phyloP scores from a whole-genome alignment of 2,888 invertebrate genomes.

The Zootermopsis nevadensis region DNA sequence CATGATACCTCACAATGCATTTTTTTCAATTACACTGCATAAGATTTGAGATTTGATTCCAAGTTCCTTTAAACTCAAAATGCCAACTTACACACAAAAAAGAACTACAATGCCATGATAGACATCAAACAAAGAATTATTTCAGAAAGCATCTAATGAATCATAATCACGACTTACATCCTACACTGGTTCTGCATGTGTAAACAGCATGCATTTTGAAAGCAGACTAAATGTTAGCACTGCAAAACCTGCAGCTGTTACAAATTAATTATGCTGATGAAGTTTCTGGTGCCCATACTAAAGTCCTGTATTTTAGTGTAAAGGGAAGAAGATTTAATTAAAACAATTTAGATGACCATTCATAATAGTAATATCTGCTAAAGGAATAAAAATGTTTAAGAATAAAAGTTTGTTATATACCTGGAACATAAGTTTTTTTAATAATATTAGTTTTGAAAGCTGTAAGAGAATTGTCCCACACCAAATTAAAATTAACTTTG shows the following conservation, averaged over 20 bases:
- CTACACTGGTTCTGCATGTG: not conserved
- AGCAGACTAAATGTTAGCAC: too few species aligned
- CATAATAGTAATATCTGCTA: slow-evolving; percentile 44
- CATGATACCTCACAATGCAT: too few species aligned
- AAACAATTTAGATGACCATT: slow-evolving; percentile 44
- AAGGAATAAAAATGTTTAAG: slow-evolving; percentile 43
- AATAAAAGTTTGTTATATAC: slow-evolving; percentile 18
- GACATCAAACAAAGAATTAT: too few species aligned
- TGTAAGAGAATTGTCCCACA: slow-evolving; percentile 32
- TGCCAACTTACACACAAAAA: too few species aligned
- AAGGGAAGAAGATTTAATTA: slow-evolving; percentile 47
- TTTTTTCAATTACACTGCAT: too few species aligned
- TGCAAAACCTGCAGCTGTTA: slow-evolving; percentile 46
- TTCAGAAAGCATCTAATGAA: too few species aligned
- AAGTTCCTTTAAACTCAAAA: too few species aligned
- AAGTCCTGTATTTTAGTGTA: slow-evolving; percentile 42
- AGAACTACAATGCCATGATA: too few species aligned
- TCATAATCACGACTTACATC: not conserved
- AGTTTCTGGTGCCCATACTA: slow-evolving; percentile 46
- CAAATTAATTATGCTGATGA: slow-evolving; percentile 34
- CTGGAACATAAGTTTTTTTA: slow-evolving; percentile 33
- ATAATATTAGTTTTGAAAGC: slow-evolving; percentile 32
- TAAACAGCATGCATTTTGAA: not conserved
- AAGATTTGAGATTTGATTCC: too few species aligned
- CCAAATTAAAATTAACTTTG: slow-evolving; percentile 17